A percentile compares a stretch with the other conserved stretches of the same genome.
phyloP scores from a whole-genome alignment of 2,113 vertebrate genomes.

The Alces alces region DNA sequence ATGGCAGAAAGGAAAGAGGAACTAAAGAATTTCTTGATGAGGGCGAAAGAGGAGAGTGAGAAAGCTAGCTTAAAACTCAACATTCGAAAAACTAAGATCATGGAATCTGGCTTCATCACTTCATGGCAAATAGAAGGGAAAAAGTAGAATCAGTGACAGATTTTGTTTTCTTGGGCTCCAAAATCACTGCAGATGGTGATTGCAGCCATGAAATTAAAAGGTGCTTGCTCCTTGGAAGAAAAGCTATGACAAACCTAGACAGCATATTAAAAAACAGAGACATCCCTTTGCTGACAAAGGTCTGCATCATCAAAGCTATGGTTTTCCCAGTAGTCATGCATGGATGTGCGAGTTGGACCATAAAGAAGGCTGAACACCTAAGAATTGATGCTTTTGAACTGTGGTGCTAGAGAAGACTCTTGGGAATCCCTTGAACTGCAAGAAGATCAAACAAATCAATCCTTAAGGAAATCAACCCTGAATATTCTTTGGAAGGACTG shows the following conservation, averaged over 20 bases:
- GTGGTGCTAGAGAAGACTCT: background rate
- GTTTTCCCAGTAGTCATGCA: background rate
- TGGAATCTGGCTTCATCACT: background rate
- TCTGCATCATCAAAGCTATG: background rate
- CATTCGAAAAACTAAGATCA: background rate
- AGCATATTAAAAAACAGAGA: background rate
- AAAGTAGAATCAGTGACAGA: background rate
- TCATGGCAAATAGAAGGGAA: background rate
- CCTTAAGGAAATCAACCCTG: background rate
- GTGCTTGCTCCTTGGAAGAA: background rate
- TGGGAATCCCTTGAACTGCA: background rate
- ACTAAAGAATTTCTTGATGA: background rate
- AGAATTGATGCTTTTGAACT: background rate
- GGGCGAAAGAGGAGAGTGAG: background rate
- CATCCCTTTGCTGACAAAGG: background rate
- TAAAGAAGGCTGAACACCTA: background rate
- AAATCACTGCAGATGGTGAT: background rate
- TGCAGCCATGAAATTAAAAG: background rate
- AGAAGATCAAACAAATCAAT: background rate
- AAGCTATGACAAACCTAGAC: background rate
- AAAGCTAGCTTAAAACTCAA: background rate
- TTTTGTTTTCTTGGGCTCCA: background rate
- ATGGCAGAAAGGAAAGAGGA: background rate
- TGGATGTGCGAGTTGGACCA: background rate
- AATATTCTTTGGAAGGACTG: background rate